These are phyloP conservation scores for Rhinatrema bivittatum DNA, from an alignment of 2,797 vertebrate species.

Conservation along the genomic window DNA sequence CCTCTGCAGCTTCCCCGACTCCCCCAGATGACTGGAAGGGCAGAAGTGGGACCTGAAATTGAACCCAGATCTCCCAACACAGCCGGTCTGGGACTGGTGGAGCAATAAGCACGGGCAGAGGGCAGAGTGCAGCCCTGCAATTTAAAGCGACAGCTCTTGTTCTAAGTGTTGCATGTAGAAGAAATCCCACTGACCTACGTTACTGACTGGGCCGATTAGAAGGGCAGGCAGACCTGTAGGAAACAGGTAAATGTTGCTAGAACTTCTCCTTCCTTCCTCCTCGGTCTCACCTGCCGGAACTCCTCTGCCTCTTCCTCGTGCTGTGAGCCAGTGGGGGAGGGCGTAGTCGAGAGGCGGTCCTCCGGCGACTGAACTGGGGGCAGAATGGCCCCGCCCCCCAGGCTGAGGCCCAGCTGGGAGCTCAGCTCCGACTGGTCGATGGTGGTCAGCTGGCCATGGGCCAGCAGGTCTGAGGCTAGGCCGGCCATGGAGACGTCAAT, in stretches of 20 bases:
- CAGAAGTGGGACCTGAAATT: too few species aligned
- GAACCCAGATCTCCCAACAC: not conserved
- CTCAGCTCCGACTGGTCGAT: constrained; percentile 90
- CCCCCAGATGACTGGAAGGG: too few species aligned
- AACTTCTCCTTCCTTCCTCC: too few species aligned
- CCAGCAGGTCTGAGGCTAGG: constrained; percentile 71
- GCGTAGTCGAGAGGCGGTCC: constrained; percentile 66
- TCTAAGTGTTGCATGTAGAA: too few species aligned
- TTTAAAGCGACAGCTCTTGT: too few species aligned
- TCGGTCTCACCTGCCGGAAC: constrained; percentile 63
- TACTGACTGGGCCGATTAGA: not conserved
- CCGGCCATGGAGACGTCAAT: constrained; percentile 82
- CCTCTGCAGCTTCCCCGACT: too few species aligned
- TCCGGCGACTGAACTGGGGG: constrained; percentile 68
- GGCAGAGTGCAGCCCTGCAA: too few species aligned
- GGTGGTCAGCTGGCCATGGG: constrained; percentile 78
- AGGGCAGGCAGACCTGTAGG: too few species aligned
- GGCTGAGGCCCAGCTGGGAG: constrained; percentile 76
- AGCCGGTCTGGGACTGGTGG: too few species aligned
- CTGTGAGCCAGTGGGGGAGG: constrained; percentile 74
- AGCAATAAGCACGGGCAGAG: fast-evolving
- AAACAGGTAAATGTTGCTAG: too few species aligned
- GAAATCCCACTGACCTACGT: too few species aligned
- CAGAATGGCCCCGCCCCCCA: constrained; percentile 69
- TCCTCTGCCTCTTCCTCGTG: constrained; percentile 82